Evolutionary conservation across 2,888 invertebrate genomes (phyloP).

Genomic region (Chironomus tentans): DNA sequence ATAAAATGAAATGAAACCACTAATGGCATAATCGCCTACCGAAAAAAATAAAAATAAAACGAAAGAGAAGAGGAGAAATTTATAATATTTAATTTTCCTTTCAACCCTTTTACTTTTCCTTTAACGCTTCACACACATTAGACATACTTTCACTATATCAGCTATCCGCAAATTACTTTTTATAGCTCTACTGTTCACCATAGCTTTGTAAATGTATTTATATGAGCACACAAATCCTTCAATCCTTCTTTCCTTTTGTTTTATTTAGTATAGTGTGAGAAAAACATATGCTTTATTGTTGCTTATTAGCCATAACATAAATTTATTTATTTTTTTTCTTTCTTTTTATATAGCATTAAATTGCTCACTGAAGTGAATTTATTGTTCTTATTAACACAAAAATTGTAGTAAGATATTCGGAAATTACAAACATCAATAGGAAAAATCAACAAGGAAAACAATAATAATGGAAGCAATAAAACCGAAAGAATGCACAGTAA

Average conservation of each 20-base stretch:
- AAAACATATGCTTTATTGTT: slow-evolving; percentile 20
- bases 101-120: slow-evolving; percentile 4
- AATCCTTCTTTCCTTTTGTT: background rate
- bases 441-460: background rate
- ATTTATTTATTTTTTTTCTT: background rate
- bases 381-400: background rate
- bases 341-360: slow-evolving; percentile 3
- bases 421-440: slow-evolving; percentile 8
- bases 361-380: slow-evolving; percentile 20
- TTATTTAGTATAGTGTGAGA: background rate
- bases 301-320: slow-evolving; percentile 16
- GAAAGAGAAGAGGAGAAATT: background rate
- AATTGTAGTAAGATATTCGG: background rate
- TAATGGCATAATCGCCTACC: slow-evolving; percentile 5
- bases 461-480: background rate
- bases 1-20: background rate
- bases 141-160: background rate
- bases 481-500: background rate
- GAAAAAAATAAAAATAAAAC: background rate
- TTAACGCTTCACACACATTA: background rate
- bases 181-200: background rate
- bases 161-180: background rate
- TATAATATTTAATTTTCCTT: slow-evolving; percentile 21
- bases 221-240: background rate
- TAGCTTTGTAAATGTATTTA: background rate